phyloP scores from a whole-genome alignment of 2,888 invertebrate species.

The Sinhomidia bicolor region DNA sequence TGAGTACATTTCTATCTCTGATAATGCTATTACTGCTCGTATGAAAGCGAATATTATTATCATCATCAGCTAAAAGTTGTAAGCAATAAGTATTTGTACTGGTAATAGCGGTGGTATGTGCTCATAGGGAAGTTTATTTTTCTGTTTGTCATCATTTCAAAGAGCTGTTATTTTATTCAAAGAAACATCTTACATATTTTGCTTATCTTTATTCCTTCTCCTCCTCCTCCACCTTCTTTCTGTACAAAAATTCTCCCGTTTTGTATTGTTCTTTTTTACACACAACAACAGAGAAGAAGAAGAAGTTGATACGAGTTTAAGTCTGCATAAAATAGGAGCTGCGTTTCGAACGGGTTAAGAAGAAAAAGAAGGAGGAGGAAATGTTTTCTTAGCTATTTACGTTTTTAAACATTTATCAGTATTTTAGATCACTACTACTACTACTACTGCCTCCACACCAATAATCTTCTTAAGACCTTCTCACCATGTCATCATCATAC shows the following conservation, averaged over 20 bases:
- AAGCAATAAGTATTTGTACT: neutral
- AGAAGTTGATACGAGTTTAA: slow-evolving; percentile 17
- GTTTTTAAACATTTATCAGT: slow-evolving; percentile 57
- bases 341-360: slow-evolving; percentile 8
- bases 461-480: neutral
- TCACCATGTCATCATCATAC: neutral
- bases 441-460: neutral
- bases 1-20: too few relatives aligned
- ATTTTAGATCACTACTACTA: slow-evolving; percentile 54
- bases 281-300: too few relatives aligned
- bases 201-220: slow-evolving; percentile 51
- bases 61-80: too few relatives aligned
- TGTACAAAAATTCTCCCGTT: slow-evolving; percentile 3
- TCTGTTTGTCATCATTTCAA: slow-evolving; percentile 30
- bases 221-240: slow-evolving; percentile 38
- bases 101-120: neutral
- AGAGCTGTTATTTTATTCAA: slow-evolving; percentile 43
- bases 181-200: slow-evolving; percentile 55
- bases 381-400: slow-evolving; percentile 57
- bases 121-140: too few relatives aligned
- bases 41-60: slow-evolving; percentile 18
- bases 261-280: slow-evolving; percentile 32
- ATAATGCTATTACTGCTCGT: neutral
- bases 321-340: slow-evolving; percentile 26
- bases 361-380: slow-evolving; percentile 57